Percentiles rank a stretch among this genome's conserved stretches.
phyloP scores from a whole-genome alignment of 2,113 vertebrate genomes.

The Neomonachus schauinslandi region DNA sequence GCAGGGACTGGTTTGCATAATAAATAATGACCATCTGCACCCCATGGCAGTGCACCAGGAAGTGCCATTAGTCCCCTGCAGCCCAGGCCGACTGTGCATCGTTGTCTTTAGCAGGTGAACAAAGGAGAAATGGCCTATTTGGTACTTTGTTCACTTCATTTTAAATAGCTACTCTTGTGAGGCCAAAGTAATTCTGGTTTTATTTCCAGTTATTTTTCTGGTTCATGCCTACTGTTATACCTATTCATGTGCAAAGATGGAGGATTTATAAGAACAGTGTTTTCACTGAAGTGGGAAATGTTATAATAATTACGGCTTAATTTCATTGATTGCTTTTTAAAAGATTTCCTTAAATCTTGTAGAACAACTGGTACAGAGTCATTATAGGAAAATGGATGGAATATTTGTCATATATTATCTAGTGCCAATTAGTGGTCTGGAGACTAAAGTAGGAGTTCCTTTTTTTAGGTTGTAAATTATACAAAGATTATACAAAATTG shows the following conservation, averaged over 20 bases:
- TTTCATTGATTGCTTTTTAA: constrained; percentile 44
- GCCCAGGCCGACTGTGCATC: neutral
- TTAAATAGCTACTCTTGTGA: constrained; percentile 39
- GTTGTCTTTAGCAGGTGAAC: neutral
- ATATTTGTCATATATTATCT: constrained; percentile 7
- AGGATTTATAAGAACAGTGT: constrained; percentile 15
- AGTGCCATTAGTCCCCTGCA: neutral
- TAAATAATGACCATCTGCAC: constrained; percentile 53
- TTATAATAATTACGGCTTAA: neutral
- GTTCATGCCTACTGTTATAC: neutral
- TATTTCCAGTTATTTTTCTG: constrained; percentile 49
- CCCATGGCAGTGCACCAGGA: neutral
- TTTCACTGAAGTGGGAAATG: constrained; percentile 32
- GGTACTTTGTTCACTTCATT: neutral
- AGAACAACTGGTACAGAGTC: neutral
- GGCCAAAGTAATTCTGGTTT: constrained; percentile 46
- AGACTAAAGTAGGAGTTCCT: neutral
- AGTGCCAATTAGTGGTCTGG: neutral
- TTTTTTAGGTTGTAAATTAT: neutral
- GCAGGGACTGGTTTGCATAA: neutral
- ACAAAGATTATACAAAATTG: neutral
- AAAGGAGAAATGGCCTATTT: neutral
- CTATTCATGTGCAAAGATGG: neutral
- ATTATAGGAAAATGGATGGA: neutral
- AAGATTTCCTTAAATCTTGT: constrained; percentile 18